These are phyloP conservation scores for Trachelus tabidus DNA, from an alignment of 2,888 invertebrate genomes.

Conservation along the genomic window DNA sequence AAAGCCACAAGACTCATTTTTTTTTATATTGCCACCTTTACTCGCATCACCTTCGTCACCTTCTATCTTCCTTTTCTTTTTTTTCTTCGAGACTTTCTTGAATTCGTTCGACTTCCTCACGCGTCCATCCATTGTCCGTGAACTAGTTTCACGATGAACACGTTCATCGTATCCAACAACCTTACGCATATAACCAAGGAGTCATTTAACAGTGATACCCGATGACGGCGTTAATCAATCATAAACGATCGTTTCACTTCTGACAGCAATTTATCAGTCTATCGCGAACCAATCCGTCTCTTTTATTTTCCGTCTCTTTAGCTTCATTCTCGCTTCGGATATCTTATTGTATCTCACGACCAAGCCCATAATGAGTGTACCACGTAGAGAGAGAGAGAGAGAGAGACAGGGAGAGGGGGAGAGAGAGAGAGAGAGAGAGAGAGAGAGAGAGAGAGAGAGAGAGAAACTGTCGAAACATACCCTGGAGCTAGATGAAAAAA, in stretches of 20 bases:
- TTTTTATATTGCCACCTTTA: too few species aligned
- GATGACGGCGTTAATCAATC: conserved; percentile 33
- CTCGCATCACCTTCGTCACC: conserved; percentile 44
- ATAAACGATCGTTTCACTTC: conserved; percentile 7
- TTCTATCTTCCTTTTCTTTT: conserved; percentile 1
- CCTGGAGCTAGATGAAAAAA: background rate
- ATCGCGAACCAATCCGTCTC: conserved; percentile 9
- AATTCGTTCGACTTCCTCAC: too few species aligned
- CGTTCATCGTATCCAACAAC: too few species aligned
- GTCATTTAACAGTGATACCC: too few species aligned
- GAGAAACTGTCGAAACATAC: conserved; percentile 8
- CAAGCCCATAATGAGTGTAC: conserved; percentile 16
- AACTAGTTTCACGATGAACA: too few species aligned
- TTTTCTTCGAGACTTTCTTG: conserved; percentile 23
- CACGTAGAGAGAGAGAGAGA: background rate
- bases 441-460: background rate
- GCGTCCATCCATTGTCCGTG: too few species aligned
- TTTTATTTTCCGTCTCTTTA: background rate
- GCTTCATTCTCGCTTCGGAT: too few species aligned
- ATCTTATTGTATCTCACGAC: too few species aligned
- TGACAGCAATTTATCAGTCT: conserved; percentile 19
- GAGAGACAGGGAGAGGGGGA: too few species aligned
- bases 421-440: background rate
- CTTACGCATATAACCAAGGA: conserved; percentile 45
- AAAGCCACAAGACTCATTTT: too few species aligned